These are phyloP conservation scores for Tarsius wallacei DNA, from an alignment of 2,797 vertebrate species.

Conservation along the genomic window DNA sequence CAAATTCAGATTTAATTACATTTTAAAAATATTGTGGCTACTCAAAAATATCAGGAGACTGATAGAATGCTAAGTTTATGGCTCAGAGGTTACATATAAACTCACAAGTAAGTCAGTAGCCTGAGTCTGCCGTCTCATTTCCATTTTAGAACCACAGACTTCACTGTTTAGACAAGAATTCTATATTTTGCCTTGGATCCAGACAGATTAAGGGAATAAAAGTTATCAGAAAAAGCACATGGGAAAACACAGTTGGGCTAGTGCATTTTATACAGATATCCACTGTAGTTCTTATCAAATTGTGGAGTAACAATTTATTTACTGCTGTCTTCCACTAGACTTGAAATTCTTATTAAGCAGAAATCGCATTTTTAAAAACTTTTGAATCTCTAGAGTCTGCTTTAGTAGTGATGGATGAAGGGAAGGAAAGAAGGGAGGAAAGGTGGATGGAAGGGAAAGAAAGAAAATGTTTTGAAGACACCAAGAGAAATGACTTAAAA, in stretches of 20 bases:
- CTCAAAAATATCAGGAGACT: background rate
- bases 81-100: background rate
- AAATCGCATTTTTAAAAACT: background rate
- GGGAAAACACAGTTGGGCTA: background rate
- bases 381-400: background rate
- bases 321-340: background rate
- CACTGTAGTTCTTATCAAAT: background rate
- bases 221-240: background rate
- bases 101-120: background rate
- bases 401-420: conserved; percentile 22
- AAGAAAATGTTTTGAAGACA: background rate
- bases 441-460: background rate
- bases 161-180: background rate
- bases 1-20: conserved; percentile 45
- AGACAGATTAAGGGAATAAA: background rate
- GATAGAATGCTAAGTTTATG: background rate
- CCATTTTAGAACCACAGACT: background rate
- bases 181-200: background rate
- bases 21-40: background rate
- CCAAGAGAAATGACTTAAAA: conserved; percentile 41
- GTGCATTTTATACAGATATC: background rate
- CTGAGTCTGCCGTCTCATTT: background rate
- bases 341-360: background rate
- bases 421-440: background rate
- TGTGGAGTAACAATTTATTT: background rate